These are phyloP conservation scores for Rhinoraja longicauda DNA, from an alignment of 2,797 vertebrate genomes.

Conservation along the genomic window DNA sequence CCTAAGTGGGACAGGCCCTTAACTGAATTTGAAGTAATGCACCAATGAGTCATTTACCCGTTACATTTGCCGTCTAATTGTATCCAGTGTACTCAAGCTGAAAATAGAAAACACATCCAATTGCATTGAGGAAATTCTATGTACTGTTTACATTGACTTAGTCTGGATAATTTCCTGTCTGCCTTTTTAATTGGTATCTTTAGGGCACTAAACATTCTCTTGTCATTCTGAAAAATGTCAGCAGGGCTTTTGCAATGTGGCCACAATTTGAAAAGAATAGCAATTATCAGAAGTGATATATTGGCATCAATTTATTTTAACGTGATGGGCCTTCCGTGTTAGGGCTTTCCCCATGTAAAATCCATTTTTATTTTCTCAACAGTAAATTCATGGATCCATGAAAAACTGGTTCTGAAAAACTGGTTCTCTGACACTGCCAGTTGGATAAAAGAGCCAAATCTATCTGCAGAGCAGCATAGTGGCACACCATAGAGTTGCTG, in stretches of 20 bases:
- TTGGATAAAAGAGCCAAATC: not conserved
- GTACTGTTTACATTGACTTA: not conserved
- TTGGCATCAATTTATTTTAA: no score
- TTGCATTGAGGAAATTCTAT: not conserved
- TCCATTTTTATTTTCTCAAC: not conserved
- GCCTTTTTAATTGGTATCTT: not conserved
- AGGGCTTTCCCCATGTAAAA: not conserved
- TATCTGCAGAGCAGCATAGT: not conserved
- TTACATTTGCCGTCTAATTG: not conserved
- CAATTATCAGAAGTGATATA: no score
- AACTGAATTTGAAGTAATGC: not conserved
- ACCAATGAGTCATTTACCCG: not conserved
- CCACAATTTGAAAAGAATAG: not conserved
- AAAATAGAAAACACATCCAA: not conserved
- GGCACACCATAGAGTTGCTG: no score
- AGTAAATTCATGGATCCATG: not conserved
- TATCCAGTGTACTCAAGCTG: not conserved
- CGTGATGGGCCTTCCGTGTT: not conserved
- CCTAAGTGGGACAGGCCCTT: no score
- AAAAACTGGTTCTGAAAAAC: not conserved
- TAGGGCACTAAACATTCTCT: not conserved
- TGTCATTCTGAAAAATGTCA: not conserved
- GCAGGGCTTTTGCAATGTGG: not conserved
- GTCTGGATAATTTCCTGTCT: constrained; percentile 2
- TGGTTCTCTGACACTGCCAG: not conserved